phyloP scores from a whole-genome alignment of 2,888 invertebrate genomes.

The Ctenicera cuprea region DNA sequence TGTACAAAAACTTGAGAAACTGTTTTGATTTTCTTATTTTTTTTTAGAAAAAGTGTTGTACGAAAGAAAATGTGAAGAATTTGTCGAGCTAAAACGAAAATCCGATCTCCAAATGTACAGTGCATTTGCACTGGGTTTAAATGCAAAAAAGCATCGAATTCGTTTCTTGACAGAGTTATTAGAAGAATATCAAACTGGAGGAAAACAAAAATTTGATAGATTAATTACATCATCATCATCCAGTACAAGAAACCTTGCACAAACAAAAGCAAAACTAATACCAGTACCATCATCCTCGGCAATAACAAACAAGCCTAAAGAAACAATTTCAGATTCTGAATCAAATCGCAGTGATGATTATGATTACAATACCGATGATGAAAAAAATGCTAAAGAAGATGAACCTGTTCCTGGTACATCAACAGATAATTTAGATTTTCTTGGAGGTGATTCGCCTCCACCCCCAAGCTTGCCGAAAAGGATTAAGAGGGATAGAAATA shows the following conservation, averaged over 20 bases:
- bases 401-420: slow-evolving; percentile 50
- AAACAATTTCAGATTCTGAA: slow-evolving; percentile 58
- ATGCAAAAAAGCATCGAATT: slow-evolving; percentile 68
- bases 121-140: slow-evolving; percentile 65
- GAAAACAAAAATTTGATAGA: slow-evolving; percentile 37
- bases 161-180: slow-evolving; percentile 67
- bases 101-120: slow-evolving; percentile 63
- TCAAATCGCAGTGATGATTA: slow-evolving; percentile 51
- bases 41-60: slow-evolving; percentile 51
- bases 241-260: not conserved
- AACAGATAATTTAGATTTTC: slow-evolving; percentile 53
- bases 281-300: not conserved
- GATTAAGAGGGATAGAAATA: slow-evolving; percentile 38
- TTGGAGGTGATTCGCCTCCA: slow-evolving; percentile 48
- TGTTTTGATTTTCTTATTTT: no score
- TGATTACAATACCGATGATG: slow-evolving; percentile 57
- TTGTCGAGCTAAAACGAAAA: slow-evolving; percentile 52
- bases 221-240: not conserved
- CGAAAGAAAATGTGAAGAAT: slow-evolving; percentile 51
- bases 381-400: slow-evolving; percentile 21
- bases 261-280: not conserved
- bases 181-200: slow-evolving; percentile 59
- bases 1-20: no score
- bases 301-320: slow-evolving; percentile 38
- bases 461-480: slow-evolving; percentile 56